These are phyloP conservation scores for Lycaon pictus DNA, from an alignment of 2,113 vertebrate species.

Conservation along the genomic window DNA sequence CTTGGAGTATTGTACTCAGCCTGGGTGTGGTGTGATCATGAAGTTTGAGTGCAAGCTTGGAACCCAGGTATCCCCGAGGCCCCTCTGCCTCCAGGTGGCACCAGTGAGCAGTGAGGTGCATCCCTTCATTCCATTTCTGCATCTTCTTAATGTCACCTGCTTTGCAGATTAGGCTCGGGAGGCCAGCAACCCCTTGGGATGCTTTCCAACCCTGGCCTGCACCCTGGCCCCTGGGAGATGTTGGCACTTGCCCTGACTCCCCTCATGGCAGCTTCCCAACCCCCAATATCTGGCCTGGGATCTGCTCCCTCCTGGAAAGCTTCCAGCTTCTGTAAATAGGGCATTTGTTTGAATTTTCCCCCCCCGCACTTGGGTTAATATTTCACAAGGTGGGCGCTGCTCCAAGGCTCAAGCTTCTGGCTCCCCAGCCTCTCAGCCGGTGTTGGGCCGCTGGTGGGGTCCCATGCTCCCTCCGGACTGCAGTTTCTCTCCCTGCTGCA, in stretches of 20 bases:
- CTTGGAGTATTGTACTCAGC: background rate
- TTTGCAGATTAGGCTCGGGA: no score
- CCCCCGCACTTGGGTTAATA: constrained; percentile 19
- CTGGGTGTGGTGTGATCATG: background rate
- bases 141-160: background rate
- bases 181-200: background rate
- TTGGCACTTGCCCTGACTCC: background rate
- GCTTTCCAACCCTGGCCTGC: background rate
- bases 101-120: background rate
- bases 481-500: background rate
- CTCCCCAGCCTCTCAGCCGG: background rate
- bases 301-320: background rate
- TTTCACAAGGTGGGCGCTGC: constrained; percentile 27
- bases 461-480: background rate
- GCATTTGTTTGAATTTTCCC: constrained; percentile 19
- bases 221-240: background rate
- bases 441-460: background rate
- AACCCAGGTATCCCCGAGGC: background rate
- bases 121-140: background rate
- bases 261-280: background rate
- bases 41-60: background rate
- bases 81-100: background rate
- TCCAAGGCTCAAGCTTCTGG: constrained; percentile 9
- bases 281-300: background rate
- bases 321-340: constrained; percentile 65